Base-by-base conservation (phyloP, 2,888 invertebrate genomes). In the Creontiades dilutus region DNA sequence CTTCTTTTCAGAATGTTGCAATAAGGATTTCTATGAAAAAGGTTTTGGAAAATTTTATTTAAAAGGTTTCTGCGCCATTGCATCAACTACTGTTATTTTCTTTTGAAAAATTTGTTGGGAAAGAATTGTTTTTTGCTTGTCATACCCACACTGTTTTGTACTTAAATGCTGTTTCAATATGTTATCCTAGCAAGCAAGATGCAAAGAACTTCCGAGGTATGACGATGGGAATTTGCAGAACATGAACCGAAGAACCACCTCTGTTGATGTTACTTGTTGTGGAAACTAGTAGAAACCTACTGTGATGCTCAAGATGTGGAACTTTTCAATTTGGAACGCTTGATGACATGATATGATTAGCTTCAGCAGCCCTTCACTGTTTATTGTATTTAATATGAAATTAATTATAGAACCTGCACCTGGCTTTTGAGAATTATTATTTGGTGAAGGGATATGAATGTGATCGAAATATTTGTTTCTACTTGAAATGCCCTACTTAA, bases 171-270 rank as follows among this genome's bases (percentile, higher is more conserved):
- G 37, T 37, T 37, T 37, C 37, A 2, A 47, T 76, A 80, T 81
- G 12, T 61, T 92, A 95, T 94, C 19, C n/a, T 94, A 96, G 95
- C 97, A 97, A 95, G 97, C 97, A n/a, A 95, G 96, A 93, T 96
- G 96, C 94, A 97, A 97, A 94, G 97, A 97, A 93, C 93, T 96
- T 92, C 96, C 96, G 47, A 95, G 96, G 93, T 96, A 96, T 92
- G 96, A 96, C 92, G 91, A 91, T 27, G 95, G 95, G 84, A 96
- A 95, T 92, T 94, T 95, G 92, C 96, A 96, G 47, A 95, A 95
- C 75, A 95, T 96, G 92, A 96, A 96, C 92, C 96, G 96, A 57
- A 95, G 96, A 93, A 96, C 96, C 23, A 95, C 96, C 84, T 94
- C 96, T 12, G 95, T 96, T 61, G 95, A 95, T 90, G 96, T 96